phyloP scores from a whole-genome alignment of 2,113 vertebrate species.

The Gallinago paraguaiae region DNA sequence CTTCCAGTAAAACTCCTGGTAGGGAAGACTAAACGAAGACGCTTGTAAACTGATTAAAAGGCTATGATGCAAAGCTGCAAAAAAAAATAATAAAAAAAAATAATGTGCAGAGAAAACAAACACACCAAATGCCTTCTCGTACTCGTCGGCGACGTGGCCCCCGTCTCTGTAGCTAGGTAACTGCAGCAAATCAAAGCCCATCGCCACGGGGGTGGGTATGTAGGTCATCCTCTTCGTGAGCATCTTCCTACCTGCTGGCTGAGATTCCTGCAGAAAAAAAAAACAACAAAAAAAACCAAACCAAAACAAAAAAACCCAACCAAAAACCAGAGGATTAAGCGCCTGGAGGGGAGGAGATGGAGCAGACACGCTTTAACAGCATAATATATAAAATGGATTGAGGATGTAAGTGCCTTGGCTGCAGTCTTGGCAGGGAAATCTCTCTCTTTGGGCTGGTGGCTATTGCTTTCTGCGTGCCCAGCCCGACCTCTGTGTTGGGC shows the following conservation, averaged over 20 bases:
- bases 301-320: no score
- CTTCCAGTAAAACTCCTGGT: conserved; percentile 3
- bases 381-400: background rate
- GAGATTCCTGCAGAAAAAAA: background rate
- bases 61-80: background rate
- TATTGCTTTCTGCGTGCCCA: background rate
- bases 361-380: background rate
- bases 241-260: background rate
- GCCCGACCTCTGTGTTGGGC: background rate
- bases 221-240: background rate
- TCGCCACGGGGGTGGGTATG: rapidly evolving
- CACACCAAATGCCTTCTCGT: rapidly evolving
- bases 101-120: background rate
- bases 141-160: rapidly evolving
- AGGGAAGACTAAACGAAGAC: background rate
- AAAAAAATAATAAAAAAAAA: background rate
- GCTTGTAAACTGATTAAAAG: conserved; percentile 18
- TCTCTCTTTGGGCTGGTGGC: background rate
- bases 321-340: background rate
- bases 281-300: no score
- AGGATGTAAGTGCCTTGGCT: background rate
- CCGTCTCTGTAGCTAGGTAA: background rate
- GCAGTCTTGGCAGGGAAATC: background rate
- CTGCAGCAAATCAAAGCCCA: background rate
- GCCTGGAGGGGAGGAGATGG: background rate